Percentiles rank a stretch among this genome's conserved stretches.
Evolutionary conservation across 2,113 vertebrate genomes (phyloP).

Genomic region (Etheostoma spectabile): DNA sequence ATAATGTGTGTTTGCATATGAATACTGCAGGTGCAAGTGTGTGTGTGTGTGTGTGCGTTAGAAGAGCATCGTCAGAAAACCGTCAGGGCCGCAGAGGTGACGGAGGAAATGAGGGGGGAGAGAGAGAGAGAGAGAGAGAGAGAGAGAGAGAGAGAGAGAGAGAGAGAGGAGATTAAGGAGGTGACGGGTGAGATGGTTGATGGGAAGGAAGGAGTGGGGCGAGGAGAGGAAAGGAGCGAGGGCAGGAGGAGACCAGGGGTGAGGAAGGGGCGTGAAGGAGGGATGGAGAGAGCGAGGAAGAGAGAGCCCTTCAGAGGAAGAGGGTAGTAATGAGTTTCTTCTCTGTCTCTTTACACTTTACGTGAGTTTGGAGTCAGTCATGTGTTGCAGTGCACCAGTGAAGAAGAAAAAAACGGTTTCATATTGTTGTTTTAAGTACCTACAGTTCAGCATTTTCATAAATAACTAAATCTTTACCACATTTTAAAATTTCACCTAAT

Average conservation of each 20-base stretch:
- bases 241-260: conserved; percentile 55
- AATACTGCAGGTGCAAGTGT: conserved; percentile 35
- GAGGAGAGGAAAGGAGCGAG: conserved; percentile 54
- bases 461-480: neutral
- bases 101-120: conserved; percentile 60
- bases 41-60: conserved; percentile 31
- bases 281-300: conserved; percentile 51
- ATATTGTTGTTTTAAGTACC: neutral
- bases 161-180: conserved; percentile 60
- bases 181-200: conserved; percentile 67
- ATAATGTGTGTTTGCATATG: conserved; percentile 53
- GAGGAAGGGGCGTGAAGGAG: conserved; percentile 66
- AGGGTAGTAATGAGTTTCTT: conserved; percentile 67
- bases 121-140: neutral
- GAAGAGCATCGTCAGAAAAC: conserved; percentile 62
- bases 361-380: conserved; percentile 17
- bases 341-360: conserved; percentile 58
- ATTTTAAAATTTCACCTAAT: neutral
- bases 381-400: neutral
- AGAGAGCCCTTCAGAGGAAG: conserved; percentile 72
- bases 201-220: conserved; percentile 61
- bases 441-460: neutral
- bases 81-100: conserved; percentile 44
- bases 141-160: conserved; percentile 9
- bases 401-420: conserved; percentile 3